phyloP scores from a whole-genome alignment of 1,140 invertebrate genomes.

The Pteromalus puparum region DNA sequence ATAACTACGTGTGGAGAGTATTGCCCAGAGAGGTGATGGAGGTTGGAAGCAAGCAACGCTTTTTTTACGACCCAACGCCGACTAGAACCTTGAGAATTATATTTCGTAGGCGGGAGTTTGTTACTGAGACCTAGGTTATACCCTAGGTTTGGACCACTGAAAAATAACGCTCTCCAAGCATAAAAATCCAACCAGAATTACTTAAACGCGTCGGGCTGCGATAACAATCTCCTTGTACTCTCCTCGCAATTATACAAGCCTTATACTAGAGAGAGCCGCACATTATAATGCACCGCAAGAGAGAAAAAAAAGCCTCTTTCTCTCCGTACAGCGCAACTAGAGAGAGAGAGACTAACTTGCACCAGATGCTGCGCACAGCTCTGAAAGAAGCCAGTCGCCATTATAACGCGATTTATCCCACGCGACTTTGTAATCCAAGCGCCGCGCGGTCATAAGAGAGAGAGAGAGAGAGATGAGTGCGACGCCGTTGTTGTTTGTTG shows the following conservation, averaged over 20 bases:
- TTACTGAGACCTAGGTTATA: too few species aligned
- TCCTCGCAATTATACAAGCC: too few species aligned
- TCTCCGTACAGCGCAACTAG: not conserved
- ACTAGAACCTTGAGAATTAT: not conserved
- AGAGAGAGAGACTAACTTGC: not conserved
- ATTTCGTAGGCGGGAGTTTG: too few species aligned
- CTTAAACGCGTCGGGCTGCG: not conserved
- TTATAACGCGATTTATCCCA: slow-evolving; percentile 28
- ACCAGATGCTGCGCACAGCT: slow-evolving; percentile 39
- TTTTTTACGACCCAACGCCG: not conserved
- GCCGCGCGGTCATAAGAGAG: not conserved
- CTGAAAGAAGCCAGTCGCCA: not conserved
- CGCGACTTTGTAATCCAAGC: slow-evolving; percentile 9
- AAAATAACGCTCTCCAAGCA: not conserved
- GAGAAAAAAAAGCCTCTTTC: not conserved
- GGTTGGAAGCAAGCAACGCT: slow-evolving; percentile 19
- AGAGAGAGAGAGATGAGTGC: too few species aligned
- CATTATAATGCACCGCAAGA: not conserved
- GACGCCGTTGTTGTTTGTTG: too few species aligned
- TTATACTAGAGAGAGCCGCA: not conserved
- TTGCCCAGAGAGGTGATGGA: not conserved
- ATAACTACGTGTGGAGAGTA: not conserved
- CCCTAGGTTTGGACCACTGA: not conserved
- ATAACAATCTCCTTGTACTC: not conserved
- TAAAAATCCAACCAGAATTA: not conserved